phyloP scores from a whole-genome alignment of 1,140 invertebrate species.

The Dendrolimus punctatus region DNA sequence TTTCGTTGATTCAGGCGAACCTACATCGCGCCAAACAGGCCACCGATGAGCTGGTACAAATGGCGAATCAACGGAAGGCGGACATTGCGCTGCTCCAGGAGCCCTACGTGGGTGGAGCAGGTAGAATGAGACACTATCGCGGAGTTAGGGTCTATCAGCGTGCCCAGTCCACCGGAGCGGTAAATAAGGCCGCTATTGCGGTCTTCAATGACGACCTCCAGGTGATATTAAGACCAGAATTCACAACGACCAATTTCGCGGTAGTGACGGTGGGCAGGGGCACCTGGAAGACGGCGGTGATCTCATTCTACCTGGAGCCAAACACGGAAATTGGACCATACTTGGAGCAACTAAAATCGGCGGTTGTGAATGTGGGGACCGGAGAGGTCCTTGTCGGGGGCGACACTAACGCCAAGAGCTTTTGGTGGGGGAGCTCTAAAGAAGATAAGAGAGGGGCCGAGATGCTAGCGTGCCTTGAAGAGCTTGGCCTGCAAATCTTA shows the following conservation, averaged over 20 bases:
- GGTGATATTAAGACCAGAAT: constrained; percentile 5
- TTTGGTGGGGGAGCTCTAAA: constrained; percentile 14
- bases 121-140: not conserved
- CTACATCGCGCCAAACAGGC: too few species aligned
- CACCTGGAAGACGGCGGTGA: constrained; percentile 6
- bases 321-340: too few species aligned
- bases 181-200: constrained; percentile 10
- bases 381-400: constrained; percentile 10
- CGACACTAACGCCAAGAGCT: constrained; percentile 12
- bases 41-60: constrained; percentile 10
- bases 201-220: constrained; percentile 8
- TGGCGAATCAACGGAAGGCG: not conserved
- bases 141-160: constrained; percentile 9
- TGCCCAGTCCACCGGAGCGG: not conserved
- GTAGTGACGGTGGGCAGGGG: constrained; percentile 9
- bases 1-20: too few species aligned
- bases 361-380: not conserved
- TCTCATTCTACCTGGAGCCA: constrained; percentile 15
- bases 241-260: constrained; percentile 14
- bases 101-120: constrained; percentile 3
- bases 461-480: not conserved
- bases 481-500: constrained; percentile 7
- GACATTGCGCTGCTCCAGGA: constrained; percentile 4
- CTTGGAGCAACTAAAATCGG: constrained; percentile 5
- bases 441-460: constrained; percentile 12